Percentiles rank a stretch among this genome's conserved stretches.
These are phyloP conservation scores for Pavo muticus DNA, from an alignment of 2,113 vertebrate genomes.

Conservation along the genomic window DNA sequence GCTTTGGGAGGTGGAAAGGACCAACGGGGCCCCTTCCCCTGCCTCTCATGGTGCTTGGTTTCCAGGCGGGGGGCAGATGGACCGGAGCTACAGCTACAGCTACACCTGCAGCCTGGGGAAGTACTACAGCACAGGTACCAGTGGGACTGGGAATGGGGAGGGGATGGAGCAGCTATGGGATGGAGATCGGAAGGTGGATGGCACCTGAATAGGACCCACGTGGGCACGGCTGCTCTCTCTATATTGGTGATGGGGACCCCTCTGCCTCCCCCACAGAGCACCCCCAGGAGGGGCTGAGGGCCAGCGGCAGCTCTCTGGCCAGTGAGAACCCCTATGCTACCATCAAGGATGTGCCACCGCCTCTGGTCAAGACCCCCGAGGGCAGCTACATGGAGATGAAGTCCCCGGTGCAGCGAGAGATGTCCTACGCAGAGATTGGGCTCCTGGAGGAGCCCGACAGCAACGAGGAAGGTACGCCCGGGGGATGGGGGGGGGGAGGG, in stretches of 20 bases:
- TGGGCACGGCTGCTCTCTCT: accelerated
- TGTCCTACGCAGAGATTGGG: slow-evolving; percentile 81
- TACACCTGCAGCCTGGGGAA: slow-evolving; percentile 77
- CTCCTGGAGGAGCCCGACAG: slow-evolving; percentile 9
- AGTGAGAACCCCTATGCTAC: slow-evolving; percentile 96
- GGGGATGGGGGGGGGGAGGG: not conserved
- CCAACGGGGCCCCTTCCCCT: not conserved
- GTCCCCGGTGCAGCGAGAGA: slow-evolving; percentile 69
- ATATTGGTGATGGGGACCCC: not conserved
- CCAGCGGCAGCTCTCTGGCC: slow-evolving; percentile 88
- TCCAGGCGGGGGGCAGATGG: slow-evolving; percentile 80
- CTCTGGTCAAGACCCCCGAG: slow-evolving; percentile 76
- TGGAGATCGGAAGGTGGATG: not conserved
- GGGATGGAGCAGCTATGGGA: not conserved
- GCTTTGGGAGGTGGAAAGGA: not conserved
- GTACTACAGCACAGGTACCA: slow-evolving; percentile 83
- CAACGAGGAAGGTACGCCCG: not conserved
- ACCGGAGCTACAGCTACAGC: slow-evolving; percentile 88
- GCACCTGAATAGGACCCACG: not conserved
- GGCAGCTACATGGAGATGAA: slow-evolving; percentile 98
- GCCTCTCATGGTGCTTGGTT: not conserved
- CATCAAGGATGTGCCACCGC: slow-evolving; percentile 90
- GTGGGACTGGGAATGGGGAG: accelerated
- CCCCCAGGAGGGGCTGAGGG: slow-evolving; percentile 66
- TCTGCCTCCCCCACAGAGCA: slow-evolving; percentile 69